These are phyloP conservation scores for Tautogolabrus adspersus DNA, from an alignment of 2,113 vertebrate genomes.

Conservation along the genomic window DNA sequence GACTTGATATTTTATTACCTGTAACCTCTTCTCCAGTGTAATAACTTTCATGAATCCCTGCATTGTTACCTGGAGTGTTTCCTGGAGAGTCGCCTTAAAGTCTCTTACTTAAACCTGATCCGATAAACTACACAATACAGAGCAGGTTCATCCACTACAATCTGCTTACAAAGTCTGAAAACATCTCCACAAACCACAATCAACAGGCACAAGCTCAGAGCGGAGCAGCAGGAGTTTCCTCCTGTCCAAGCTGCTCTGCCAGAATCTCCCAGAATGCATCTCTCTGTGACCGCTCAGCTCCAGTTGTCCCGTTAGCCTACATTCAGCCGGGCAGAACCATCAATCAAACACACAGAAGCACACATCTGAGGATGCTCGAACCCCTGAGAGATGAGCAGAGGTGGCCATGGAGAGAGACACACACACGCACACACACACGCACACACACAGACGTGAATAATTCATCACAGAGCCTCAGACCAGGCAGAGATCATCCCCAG, in stretches of 20 bases:
- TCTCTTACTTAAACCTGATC: too few relatives aligned
- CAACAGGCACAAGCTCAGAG: neutral
- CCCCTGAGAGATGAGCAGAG: conserved; percentile 43
- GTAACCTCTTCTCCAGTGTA: too few relatives aligned
- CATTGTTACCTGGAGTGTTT: too few relatives aligned
- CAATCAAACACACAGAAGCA: conserved; percentile 47
- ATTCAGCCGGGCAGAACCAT: conserved; percentile 45
- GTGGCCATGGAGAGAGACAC: conserved; percentile 25
- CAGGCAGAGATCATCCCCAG: conserved; percentile 38
- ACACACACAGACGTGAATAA: conserved; percentile 54
- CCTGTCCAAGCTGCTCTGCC: conserved; percentile 21
- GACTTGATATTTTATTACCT: too few relatives aligned
- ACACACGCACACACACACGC: conserved; percentile 1
- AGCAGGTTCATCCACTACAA: too few relatives aligned
- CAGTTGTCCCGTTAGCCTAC: conserved; percentile 47
- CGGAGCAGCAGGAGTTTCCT: conserved; percentile 25
- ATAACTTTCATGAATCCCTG: too few relatives aligned
- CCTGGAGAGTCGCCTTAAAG: too few relatives aligned
- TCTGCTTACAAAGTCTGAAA: too few relatives aligned
- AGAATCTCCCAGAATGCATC: conserved; percentile 33
- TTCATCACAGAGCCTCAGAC: conserved; percentile 52
- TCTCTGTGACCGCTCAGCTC: conserved; percentile 9
- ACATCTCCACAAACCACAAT: too few relatives aligned
- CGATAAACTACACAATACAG: too few relatives aligned
- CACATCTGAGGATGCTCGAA: conserved; percentile 36